phyloP scores from a whole-genome alignment of 2,888 invertebrate species.

The Cantharis nigra region DNA sequence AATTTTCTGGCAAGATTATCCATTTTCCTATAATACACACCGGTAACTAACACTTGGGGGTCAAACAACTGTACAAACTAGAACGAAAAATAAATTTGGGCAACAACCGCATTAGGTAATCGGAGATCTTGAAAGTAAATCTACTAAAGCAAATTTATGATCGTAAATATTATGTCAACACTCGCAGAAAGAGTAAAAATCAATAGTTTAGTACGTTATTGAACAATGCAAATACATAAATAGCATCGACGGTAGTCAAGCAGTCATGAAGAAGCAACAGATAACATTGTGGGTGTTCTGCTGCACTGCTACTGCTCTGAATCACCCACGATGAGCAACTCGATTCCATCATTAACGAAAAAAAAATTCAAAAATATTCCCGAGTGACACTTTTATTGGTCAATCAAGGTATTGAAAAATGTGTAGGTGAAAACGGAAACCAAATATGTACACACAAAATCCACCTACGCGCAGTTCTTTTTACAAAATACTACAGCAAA shows the following conservation, averaged over 20 bases:
- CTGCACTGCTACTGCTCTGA: constrained; percentile 33
- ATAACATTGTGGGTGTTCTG: constrained; percentile 40
- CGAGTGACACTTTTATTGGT: not conserved
- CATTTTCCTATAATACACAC: not conserved
- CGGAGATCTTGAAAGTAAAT: not conserved
- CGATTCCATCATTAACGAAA: constrained; percentile 34
- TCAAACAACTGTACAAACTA: not conserved
- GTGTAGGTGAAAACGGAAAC: not conserved
- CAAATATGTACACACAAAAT: not conserved
- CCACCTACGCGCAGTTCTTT: not conserved
- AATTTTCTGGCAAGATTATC: not conserved
- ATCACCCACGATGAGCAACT: constrained; percentile 36
- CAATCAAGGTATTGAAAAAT: not conserved
- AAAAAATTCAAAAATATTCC: not conserved
- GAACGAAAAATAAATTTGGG: not conserved
- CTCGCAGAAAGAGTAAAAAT: constrained; percentile 1
- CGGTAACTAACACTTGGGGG: not conserved
- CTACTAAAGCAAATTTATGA: not conserved
- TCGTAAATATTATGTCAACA: constrained; percentile 6
- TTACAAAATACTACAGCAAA: not conserved
- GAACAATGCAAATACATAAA: constrained; percentile 38
- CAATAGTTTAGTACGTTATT: constrained; percentile 29
- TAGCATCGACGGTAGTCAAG: constrained; percentile 35
- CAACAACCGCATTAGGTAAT: not conserved
- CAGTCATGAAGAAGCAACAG: constrained; percentile 31